Percentiles rank a stretch among this genome's conserved stretches.
Evolutionary conservation across 2,888 invertebrate species (phyloP).

Genomic region (Strigamia crassipes): DNA sequence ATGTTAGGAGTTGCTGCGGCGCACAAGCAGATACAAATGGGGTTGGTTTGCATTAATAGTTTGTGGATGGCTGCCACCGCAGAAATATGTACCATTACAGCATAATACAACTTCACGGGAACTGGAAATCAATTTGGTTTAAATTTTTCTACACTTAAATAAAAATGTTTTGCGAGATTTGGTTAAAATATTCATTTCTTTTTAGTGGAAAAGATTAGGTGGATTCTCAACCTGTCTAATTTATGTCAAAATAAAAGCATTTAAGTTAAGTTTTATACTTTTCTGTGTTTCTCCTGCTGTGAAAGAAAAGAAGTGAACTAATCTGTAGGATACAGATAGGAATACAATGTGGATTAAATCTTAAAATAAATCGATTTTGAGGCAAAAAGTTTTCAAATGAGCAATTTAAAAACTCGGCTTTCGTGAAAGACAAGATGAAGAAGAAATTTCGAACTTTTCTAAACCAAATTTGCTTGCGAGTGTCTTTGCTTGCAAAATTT

Average conservation of each 20-base stretch:
- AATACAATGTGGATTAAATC: neutral
- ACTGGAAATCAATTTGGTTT: too few species aligned
- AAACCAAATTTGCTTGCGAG: neutral
- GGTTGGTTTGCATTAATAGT: too few species aligned
- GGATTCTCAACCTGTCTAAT: neutral
- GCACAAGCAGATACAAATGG: too few species aligned
- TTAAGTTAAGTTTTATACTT: neutral
- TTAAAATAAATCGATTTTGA: neutral
- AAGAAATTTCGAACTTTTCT: neutral
- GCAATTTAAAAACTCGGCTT: neutral
- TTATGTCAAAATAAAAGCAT: neutral
- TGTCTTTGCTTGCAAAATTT: slow-evolving; percentile 4
- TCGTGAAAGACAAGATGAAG: neutral
- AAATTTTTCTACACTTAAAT: too few species aligned
- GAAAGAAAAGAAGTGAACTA: neutral
- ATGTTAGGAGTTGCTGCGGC: too few species aligned
- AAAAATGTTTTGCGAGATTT: too few species aligned
- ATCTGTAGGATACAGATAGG: neutral
- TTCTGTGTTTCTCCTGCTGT: neutral
- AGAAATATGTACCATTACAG: too few species aligned
- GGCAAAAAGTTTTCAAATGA: neutral
- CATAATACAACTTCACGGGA: too few species aligned
- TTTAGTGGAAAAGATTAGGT: too few species aligned
- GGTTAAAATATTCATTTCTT: too few species aligned
- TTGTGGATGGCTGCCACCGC: too few species aligned